Base-by-base conservation (phyloP, 2,888 invertebrate species). In the Tetramorium bicarinatum region DNA sequence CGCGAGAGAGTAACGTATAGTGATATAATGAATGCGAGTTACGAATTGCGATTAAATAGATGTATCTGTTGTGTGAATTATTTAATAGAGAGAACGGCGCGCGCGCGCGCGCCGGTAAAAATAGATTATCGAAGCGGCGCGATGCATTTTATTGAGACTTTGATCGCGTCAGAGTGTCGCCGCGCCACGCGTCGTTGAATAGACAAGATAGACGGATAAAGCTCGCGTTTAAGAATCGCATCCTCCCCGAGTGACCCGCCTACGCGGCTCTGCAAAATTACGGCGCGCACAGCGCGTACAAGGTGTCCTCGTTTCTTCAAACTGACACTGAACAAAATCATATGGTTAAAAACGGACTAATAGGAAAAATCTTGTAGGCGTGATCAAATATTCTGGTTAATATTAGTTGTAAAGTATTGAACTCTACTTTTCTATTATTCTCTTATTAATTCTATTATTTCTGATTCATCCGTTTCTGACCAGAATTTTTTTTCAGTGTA, bases 111-210 rank as follows among this genome's bases (percentile, higher is more conserved):
- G 49, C 15, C 25, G 8, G 13, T 29, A 54, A 54, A 77, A 71
- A 71, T 54, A 66, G 76, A 41, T 69, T 25, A 41, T 34, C 66
- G 47, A 77, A n/a, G 71, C 34, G 15, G 11, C 15, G 52, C 52
- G 71, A 49, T 77, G 76, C 69, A 67, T 77, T 34, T 66, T 76
- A 67, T 67, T 29, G 44, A 77, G 41, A 67, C 49, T 71, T 67
- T 49, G 80, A 80, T 83, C 80, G 69, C 80, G 69, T 69, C 80
- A 54, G 81, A 61, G 25, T 49, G 81, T 72, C 54, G 61, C 72
- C 71, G 72, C 38, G 56, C 71, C 64, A 34, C 66, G 81, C 64
- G 66, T 72, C 72, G 44, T 13, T 67, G 71, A 72, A 61, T 44
- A 49, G 34, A 67, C 67, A 15, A 67, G 34, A 82, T 66, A 64